phyloP scores from a whole-genome alignment of 2,113 vertebrate species.

The Rhegmatorhina hoffmannsi region DNA sequence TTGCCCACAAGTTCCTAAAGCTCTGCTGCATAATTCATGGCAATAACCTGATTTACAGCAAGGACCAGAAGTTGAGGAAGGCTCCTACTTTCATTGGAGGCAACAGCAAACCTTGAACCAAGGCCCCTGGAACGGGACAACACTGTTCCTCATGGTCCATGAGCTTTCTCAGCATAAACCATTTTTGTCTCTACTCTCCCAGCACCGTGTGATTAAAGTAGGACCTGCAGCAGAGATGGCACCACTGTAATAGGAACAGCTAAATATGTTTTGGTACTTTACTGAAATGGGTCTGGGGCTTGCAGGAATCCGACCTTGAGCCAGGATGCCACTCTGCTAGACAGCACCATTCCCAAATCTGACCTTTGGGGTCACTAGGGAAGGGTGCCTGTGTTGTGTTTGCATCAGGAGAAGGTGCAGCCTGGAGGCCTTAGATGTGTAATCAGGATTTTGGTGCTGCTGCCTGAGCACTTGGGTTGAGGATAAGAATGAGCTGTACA shows the following conservation, averaged over 20 bases:
- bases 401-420: neutral
- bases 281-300: neutral
- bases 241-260: neutral
- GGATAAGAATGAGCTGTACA: neutral
- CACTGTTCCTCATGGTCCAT: neutral
- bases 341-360: neutral
- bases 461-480: neutral
- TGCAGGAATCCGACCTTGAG: neutral
- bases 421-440: neutral
- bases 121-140: neutral
- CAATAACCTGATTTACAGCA: conserved; percentile 2
- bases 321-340: neutral
- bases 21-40: conserved; percentile 18
- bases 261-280: neutral
- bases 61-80: neutral
- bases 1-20: neutral
- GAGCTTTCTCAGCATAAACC: neutral
- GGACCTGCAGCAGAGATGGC: neutral
- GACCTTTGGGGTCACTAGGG: neutral
- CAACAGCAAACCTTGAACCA: neutral
- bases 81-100: neutral
- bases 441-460: neutral
- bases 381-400: neutral
- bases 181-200: neutral
- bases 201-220: neutral